Conservation (phyloP, 1,140 invertebrate genomes). For the Heliothis virescens region DNA sequence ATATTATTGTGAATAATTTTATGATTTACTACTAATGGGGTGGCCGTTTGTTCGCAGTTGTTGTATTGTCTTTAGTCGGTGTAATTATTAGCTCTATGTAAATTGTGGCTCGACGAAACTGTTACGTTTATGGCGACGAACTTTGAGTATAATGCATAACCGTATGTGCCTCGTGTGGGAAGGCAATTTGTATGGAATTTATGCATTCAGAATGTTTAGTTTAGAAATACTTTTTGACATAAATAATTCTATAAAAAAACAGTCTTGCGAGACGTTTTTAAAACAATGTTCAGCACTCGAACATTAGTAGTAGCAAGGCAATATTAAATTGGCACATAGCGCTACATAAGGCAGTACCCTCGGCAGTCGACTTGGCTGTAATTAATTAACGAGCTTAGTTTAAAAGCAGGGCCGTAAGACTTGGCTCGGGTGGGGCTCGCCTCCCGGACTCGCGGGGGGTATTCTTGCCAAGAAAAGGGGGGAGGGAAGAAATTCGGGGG, state of each 20-base stretch:
- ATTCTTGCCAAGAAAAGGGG: conserved; percentile 73
- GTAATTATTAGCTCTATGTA: conserved; percentile 34
- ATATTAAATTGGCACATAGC: conserved; percentile 81
- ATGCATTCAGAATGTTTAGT: neutral
- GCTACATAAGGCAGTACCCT: conserved; percentile 81
- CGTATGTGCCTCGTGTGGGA: neutral
- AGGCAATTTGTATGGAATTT: neutral
- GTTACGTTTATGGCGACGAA: neutral
- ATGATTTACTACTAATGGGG: conserved; percentile 58
- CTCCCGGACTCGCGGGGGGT: conserved; percentile 53
- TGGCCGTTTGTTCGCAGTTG: conserved; percentile 19
- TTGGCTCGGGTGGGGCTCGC: conserved; percentile 72
- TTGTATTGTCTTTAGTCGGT: conserved; percentile 39
- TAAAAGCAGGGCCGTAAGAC: conserved; percentile 86
- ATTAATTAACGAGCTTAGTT: conserved; percentile 87
- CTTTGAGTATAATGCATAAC: neutral
- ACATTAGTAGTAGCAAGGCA: conserved; percentile 60
- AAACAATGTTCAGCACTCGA: conserved; percentile 16
- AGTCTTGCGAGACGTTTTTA: conserved; percentile 19
- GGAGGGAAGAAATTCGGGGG: conserved; percentile 84
- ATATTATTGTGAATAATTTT: conserved; percentile 70
- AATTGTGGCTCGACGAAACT: conserved; percentile 4
- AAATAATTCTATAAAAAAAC: neutral
- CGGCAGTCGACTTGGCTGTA: conserved; percentile 82
- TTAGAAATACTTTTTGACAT: neutral